A percentile compares a stretch with the other conserved stretches of the same genome.
phyloP scores from a whole-genome alignment of 1,140 invertebrate species.

The Diuraphis noxia region DNA sequence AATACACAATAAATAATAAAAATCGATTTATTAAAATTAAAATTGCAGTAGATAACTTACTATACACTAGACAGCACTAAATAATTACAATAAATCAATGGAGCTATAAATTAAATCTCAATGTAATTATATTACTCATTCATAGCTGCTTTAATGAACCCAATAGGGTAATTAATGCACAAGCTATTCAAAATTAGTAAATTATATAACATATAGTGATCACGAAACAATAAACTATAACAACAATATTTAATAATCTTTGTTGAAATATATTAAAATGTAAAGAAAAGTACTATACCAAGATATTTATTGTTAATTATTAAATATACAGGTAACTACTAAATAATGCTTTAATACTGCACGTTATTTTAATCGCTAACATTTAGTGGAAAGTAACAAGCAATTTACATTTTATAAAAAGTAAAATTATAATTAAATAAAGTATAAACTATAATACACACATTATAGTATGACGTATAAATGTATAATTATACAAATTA shows the following conservation, averaged over 20 bases:
- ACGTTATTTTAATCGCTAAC: background rate
- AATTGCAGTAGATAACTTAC: background rate
- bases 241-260: background rate
- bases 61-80: background rate
- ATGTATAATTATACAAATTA: background rate
- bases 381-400: background rate
- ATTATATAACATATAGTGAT: background rate
- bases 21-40: background rate
- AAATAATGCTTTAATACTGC: background rate
- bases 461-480: background rate
- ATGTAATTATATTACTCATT: constrained; percentile 24
- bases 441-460: background rate
- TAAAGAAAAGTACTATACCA: background rate
- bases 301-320: background rate
- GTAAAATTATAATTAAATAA: background rate
- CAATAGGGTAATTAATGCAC: background rate
- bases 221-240: background rate
- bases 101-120: background rate
- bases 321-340: background rate
- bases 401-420: background rate
- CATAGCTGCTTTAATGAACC: constrained; percentile 8
- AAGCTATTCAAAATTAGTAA: background rate
- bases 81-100: constrained; percentile 34
- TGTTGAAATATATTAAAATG: constrained; percentile 2
- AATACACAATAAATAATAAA: background rate